Conservation (phyloP, 2,113 vertebrate species). For the Centropristis striata region DNA sequence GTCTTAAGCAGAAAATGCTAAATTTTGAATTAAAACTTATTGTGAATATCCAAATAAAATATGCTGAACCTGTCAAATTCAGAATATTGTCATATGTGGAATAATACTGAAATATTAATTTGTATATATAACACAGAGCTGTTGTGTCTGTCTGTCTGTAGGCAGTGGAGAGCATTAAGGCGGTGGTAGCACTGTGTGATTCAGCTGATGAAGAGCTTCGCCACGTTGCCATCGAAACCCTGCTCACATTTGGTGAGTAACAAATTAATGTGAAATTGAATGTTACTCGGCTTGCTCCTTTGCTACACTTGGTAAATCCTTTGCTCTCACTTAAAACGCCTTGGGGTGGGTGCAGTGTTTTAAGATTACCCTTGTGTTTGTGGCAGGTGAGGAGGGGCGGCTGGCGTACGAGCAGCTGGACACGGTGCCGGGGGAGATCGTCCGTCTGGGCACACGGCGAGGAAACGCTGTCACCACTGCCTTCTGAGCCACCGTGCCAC, state of each 20-base stretch:
- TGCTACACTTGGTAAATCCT: no score
- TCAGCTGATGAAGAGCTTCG: conserved; percentile 93
- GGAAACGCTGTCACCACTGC: conserved; percentile 91
- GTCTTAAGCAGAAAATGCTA: no score
- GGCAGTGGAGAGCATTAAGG: conserved; percentile 94
- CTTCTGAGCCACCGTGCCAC: conserved; percentile 79
- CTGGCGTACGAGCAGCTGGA: conserved; percentile 95
- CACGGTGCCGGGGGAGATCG: conserved; percentile 89
- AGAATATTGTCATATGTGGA: no score
- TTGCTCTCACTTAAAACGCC: not conserved
- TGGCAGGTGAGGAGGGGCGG: conserved; percentile 93
- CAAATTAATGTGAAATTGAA: not conserved
- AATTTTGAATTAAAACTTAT: no score
- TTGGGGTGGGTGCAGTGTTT: not conserved
- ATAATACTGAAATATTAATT: no score
- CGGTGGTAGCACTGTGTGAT: conserved; percentile 91
- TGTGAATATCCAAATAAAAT: no score
- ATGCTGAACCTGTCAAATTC: no score
- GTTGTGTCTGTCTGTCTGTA: conserved; percentile 62
- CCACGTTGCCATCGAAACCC: conserved; percentile 93
- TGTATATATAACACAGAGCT: not conserved
- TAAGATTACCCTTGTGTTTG: not conserved
- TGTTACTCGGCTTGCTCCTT: not conserved
- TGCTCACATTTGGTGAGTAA: conserved; percentile 93
- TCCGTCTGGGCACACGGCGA: conserved; percentile 86